A percentile compares a stretch with the other conserved stretches of the same genome.
Conservation (phyloP, 2,113 vertebrate genomes). For the Macroglossus sobrinus region DNA sequence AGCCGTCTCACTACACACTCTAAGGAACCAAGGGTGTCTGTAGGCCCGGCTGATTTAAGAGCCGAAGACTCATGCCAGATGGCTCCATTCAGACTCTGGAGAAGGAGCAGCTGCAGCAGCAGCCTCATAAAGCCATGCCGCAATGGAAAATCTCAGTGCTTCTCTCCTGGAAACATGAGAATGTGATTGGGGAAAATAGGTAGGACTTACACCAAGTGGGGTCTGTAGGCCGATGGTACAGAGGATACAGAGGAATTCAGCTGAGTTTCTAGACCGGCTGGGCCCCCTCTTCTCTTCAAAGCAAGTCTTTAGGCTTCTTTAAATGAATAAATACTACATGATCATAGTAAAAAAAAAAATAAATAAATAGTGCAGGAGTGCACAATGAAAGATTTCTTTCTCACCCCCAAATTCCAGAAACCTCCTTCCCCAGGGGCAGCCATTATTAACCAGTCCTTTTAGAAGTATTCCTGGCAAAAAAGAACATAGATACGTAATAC, state of each 20-base stretch:
- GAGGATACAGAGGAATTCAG: neutral
- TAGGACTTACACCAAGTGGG: neutral
- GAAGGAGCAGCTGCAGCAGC: neutral
- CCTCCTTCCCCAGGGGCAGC: neutral
- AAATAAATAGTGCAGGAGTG: neutral
- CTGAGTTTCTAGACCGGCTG: neutral
- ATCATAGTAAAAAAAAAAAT: neutral
- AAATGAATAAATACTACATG: neutral
- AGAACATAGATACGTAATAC: neutral
- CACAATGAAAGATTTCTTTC: neutral
- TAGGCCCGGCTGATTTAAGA: conserved; percentile 4
- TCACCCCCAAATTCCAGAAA: neutral
- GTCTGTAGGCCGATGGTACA: neutral
- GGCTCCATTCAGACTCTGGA: neutral
- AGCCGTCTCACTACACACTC: neutral
- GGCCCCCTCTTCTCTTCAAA: neutral
- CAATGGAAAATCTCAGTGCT: conserved; percentile 30
- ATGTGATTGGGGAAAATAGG: neutral
- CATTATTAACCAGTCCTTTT: neutral
- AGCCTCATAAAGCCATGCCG: neutral
- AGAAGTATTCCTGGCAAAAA: neutral
- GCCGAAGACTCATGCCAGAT: neutral
- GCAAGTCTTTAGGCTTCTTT: neutral
- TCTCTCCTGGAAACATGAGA: neutral
- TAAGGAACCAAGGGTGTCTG: neutral